Conservation (phyloP, 2,888 invertebrate genomes). For the Stenodema calcarata region DNA sequence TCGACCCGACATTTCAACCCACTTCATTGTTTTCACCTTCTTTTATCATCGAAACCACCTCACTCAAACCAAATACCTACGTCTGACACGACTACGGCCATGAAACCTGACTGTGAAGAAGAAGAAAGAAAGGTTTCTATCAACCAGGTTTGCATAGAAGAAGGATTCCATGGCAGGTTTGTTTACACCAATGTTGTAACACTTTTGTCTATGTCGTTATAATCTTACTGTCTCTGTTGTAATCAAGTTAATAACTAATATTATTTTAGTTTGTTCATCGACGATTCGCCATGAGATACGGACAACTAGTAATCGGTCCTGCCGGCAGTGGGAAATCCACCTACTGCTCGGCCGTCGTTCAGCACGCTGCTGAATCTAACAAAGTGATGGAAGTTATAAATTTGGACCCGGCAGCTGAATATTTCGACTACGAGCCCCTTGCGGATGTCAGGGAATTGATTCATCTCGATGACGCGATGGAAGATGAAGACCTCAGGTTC, state of each 20-base stretch:
- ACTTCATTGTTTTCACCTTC: too few relatives aligned
- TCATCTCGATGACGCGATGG: slow-evolving; percentile 95
- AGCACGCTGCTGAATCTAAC: slow-evolving; percentile 78
- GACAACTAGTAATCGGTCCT: slow-evolving; percentile 94
- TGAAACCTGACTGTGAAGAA: not conserved
- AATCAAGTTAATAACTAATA: too few relatives aligned
- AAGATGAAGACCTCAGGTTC: slow-evolving; percentile 76
- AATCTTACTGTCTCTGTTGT: too few relatives aligned
- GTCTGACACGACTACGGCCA: too few relatives aligned
- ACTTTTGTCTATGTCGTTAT: too few relatives aligned
- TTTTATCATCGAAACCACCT: too few relatives aligned
- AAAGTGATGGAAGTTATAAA: slow-evolving; percentile 88
- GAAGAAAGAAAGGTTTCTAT: not conserved
- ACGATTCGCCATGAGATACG: slow-evolving; percentile 77
- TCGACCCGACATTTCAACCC: too few relatives aligned
- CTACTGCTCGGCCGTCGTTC: slow-evolving; percentile 87
- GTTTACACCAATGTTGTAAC: too few relatives aligned
- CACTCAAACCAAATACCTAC: too few relatives aligned
- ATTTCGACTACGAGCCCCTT: slow-evolving; percentile 88
- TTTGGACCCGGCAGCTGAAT: slow-evolving; percentile 97
- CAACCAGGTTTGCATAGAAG: not conserved
- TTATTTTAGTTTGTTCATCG: too few relatives aligned
- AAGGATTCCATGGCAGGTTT: too few relatives aligned
- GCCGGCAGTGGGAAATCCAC: slow-evolving; percentile 99
- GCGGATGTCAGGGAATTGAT: slow-evolving; percentile 89